Percentiles rank a stretch among this genome's conserved stretches.
phyloP scores from a whole-genome alignment of 2,797 vertebrate species.

The Phyllotis vaccarum region DNA sequence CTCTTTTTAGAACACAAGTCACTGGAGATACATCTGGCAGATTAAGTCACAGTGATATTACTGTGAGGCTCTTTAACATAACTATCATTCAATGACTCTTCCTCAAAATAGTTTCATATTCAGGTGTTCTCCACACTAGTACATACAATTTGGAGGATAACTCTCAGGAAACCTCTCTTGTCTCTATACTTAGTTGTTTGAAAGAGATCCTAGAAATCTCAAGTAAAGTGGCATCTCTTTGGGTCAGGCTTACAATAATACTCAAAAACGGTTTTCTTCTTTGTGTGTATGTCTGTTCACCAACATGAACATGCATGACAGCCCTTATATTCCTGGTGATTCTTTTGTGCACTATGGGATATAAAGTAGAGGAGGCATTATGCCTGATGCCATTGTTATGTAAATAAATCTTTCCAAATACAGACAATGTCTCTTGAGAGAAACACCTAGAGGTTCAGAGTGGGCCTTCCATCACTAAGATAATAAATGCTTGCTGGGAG shows the following conservation, averaged over 20 bases:
- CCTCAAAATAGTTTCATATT: background rate
- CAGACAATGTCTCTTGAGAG: background rate
- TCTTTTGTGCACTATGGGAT: background rate
- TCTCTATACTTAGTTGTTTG: background rate
- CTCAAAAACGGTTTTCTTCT: background rate
- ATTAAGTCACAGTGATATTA: background rate
- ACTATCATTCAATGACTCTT: background rate
- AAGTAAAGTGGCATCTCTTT: background rate
- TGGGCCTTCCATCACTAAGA: background rate
- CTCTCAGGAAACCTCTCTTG: background rate
- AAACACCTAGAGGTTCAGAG: background rate
- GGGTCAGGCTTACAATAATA: background rate
- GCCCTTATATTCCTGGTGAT: background rate
- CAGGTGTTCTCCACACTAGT: background rate
- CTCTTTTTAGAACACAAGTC: background rate
- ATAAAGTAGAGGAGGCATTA: background rate
- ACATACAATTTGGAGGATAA: accelerated
- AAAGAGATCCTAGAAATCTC: background rate
- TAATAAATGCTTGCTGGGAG: background rate
- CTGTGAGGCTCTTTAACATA: background rate
- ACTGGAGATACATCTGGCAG: background rate
- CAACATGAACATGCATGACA: background rate
- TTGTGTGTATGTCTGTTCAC: background rate
- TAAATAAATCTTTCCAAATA: background rate
- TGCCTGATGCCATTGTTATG: background rate